Conservation (phyloP, 2,797 vertebrate species). For the Acridotheres tristis region DNA sequence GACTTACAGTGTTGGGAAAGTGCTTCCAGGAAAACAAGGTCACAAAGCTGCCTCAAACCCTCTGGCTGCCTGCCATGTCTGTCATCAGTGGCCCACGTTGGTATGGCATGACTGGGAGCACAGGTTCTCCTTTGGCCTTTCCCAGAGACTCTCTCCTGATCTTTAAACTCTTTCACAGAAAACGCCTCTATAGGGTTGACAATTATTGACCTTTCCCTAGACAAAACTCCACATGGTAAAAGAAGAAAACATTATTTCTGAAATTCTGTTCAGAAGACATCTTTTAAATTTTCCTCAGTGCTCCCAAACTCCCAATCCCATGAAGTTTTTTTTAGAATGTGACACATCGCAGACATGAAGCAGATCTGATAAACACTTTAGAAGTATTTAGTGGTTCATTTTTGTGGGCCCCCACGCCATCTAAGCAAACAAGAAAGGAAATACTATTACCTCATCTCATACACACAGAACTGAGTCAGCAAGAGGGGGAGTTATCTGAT, state of each 20-base stretch:
- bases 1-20: not conserved
- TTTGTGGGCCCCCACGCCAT: not conserved
- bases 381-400: not conserved
- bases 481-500: constrained; percentile 27
- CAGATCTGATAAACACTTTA: constrained; percentile 1
- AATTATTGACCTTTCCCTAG: not conserved
- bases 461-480: constrained; percentile 9
- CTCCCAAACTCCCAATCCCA: not conserved
- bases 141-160: not conserved
- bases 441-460: not conserved
- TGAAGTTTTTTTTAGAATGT: not conserved
- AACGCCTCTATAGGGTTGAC: not conserved
- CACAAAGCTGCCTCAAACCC: not conserved
- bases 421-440: constrained; percentile 17
- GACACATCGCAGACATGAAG: not conserved
- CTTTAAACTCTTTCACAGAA: not conserved
- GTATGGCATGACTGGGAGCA: not conserved
- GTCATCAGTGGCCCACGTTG: not conserved
- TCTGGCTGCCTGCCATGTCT: not conserved
- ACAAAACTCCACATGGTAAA: not conserved
- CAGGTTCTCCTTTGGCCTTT: not conserved
- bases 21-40: not conserved
- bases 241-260: not conserved
- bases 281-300: not conserved
- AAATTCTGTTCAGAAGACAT: not conserved